These are phyloP conservation scores for Bellardia pandia DNA, from an alignment of 2,888 invertebrate species.

Conservation along the genomic window DNA sequence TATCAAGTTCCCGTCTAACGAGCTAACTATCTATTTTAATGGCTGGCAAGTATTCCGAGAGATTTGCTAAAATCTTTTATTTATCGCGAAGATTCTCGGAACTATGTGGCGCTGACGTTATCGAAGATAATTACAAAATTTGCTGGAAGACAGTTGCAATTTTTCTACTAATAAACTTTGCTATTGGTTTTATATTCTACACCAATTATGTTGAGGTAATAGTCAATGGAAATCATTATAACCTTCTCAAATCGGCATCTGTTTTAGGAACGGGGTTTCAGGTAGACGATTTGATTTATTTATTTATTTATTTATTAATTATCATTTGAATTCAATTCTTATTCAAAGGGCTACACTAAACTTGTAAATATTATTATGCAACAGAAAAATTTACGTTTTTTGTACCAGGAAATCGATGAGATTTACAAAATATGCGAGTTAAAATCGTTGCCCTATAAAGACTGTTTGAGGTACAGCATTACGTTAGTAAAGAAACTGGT, in stretches of 20 bases:
- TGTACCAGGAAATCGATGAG: constrained; percentile 19
- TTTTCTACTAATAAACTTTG: background rate
- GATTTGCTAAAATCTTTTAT: constrained; percentile 17
- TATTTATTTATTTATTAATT: no score
- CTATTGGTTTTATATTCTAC: constrained; percentile 1
- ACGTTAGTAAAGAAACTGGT: constrained; percentile 18
- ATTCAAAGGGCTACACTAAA: constrained; percentile 39
- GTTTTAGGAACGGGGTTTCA: constrained; percentile 47
- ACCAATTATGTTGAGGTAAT: constrained; percentile 30
- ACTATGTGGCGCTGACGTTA: constrained; percentile 30
- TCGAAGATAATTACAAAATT: constrained; percentile 18
- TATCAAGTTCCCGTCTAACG: no score
- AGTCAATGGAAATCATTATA: background rate
- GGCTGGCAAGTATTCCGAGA: constrained; percentile 14
- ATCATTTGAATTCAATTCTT: no score
- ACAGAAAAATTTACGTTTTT: background rate
- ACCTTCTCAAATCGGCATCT: background rate
- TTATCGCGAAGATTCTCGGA: constrained; percentile 7
- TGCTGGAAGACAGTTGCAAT: constrained; percentile 6
- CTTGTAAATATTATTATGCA: constrained; percentile 9
- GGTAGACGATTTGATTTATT: background rate
- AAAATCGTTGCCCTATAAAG: constrained; percentile 3
- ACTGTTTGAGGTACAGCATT: constrained; percentile 14
- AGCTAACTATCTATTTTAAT: background rate
- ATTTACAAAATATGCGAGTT: constrained; percentile 45